Base-by-base conservation (phyloP, 2,113 vertebrate genomes). In the Ibidorhyncha struthersii region DNA sequence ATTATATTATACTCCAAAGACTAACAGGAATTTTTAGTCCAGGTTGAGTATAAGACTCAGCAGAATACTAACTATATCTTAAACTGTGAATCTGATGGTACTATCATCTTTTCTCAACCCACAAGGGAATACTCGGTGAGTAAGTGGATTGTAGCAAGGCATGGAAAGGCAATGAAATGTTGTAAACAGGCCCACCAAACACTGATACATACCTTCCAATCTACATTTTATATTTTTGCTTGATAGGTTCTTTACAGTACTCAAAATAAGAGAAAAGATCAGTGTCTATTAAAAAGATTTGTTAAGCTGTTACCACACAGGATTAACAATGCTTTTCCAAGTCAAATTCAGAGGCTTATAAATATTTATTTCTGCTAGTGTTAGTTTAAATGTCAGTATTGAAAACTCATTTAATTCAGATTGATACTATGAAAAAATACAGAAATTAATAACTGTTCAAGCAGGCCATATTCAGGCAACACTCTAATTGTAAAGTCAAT, bases 361-460 rank as follows among this genome's bases (percentile, higher is more conserved):
- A 81, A 88, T 91, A 88, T 74, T 73, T 93, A 26, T 81, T 38
- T 91, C 34, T 93, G 12, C 43, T 72, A 81, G 13, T 41, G 32
- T 85, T 92, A 52, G 32, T 94, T 94, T 81, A 91, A 94, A 89
- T 76, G 12, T 62, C 47, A 76, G 38, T 72, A 91, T 55, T 92
- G 55, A 79, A 92, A 93, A 72, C 13, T 82, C 17, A 77, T 83
- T 92, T 95, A 87, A 87, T 77, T 21, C 18, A 95, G 50, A 16
- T 29, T 58, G 56, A 74, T 81, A 82, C 12, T 80, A 30, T 50
- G 56, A 93, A 82, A 96, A 83, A 89, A 53, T n/a, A 56, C 4
- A 52, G 34, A 83, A 84, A 63, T 76, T 9, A 83, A 77, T 74
- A 85, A 70, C 25, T 77, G 50, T 84, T 82, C 30, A 49, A 85